Evolutionary conservation across 2,888 invertebrate genomes (phyloP).

Genomic region (Lysandra bellargus): DNA sequence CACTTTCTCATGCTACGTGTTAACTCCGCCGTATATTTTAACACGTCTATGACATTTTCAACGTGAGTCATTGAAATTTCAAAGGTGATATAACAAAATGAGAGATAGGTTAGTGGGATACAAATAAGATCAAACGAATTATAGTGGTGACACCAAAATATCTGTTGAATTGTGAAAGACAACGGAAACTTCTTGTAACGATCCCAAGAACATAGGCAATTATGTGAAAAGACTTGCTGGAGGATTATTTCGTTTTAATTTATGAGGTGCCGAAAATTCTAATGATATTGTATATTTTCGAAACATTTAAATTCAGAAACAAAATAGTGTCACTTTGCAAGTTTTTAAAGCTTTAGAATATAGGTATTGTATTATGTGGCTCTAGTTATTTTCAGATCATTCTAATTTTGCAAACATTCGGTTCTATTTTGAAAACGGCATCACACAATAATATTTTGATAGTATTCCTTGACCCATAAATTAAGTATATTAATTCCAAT

Average conservation of each 20-base stretch:
- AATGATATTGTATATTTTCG: neutral
- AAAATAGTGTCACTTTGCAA: neutral
- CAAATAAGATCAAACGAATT: conserved; percentile 18
- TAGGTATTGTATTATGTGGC: neutral
- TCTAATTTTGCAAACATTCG: neutral
- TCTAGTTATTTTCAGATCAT: neutral
- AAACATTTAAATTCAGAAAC: neutral
- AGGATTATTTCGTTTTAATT: neutral
- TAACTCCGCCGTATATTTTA: conserved; percentile 28
- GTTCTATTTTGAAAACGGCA: neutral
- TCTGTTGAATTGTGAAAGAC: neutral
- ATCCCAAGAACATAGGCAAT: neutral
- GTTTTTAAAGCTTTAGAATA: neutral
- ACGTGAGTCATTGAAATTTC: conserved; percentile 23
- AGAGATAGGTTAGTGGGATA: conserved; percentile 9
- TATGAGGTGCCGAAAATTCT: neutral
- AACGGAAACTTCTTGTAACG: conserved; percentile 8
- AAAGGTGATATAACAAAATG: conserved; percentile 2
- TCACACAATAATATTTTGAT: conserved; percentile 1
- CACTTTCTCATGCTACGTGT: conserved; percentile 38
- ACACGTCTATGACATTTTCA: conserved; percentile 26
- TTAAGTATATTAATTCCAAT: conserved; percentile 25
- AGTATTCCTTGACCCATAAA: conserved; percentile 5
- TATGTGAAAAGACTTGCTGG: neutral
- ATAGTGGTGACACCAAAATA: conserved; percentile 18